Evolutionary conservation across 2,113 vertebrate species (phyloP), one percentile per base, ranked within the genome.

Genomic region (Odontesthes bonariensis): DNA sequence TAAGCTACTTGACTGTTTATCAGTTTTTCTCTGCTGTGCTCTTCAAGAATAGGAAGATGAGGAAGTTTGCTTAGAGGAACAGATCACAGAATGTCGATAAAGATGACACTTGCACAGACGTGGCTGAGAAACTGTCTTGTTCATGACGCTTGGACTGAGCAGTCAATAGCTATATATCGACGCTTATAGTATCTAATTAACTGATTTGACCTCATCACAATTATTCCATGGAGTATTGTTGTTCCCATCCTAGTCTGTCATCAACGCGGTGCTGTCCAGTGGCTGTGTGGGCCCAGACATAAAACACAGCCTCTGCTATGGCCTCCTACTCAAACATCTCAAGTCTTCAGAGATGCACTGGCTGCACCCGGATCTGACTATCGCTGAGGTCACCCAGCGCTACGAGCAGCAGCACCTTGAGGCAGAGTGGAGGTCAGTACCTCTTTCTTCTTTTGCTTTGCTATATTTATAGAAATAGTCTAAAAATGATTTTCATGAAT

Each of bases 301-400:
- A 81, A 90, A 87, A 63, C 72, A 96, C 82, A 47, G 70, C 1
- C 91, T 92, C n/a, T 96, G 96, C 88, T 99, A 96, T 4, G 94
- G 96, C 46, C 94, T 99, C 19, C 93, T 97, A 31, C 94, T 99
- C 70, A 97, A 97, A 77, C 98, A 99, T 55, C 94, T 98, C 76
- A 98, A 98, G 69, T 99, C 98, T 0, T 94, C 96, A 0, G 96
- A 95, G 90, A 92, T 95, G 54, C 96, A 98, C 51, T 99, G 97
- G 97, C 91, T 99, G 8, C 98, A 99, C 66, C 96, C 95, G 0
- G 92, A 94, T 57, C 89, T 98, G 80, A 96, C 95, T 0, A 93
- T 99, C 70, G 89, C 92, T 0, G 96, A 98, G 5, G 95, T 97
- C 54, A 96, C 95, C 77, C 94, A 94, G 58, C 96, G 95, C 65